Conservation (phyloP, 2,797 vertebrate genomes). For the Dryobates pubescens region DNA sequence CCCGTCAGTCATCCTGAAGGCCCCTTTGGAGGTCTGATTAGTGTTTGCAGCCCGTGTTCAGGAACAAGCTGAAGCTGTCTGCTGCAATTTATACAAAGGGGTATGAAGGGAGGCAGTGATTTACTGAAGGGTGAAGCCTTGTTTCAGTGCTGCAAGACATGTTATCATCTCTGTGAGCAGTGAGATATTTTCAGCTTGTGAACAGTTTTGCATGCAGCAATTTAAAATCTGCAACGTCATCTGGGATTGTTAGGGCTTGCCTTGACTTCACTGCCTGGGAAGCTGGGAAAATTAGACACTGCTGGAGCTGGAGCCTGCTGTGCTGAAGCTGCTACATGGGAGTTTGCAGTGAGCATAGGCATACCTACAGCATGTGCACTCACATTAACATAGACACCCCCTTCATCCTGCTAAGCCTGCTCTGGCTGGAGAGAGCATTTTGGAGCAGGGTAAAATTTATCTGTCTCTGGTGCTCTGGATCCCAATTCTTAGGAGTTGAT, state of each 20-base stretch:
- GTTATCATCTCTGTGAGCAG: not conserved
- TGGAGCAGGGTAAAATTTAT: no score
- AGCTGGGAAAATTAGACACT: not conserved
- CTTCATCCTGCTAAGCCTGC: not conserved
- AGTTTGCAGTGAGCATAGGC: not conserved
- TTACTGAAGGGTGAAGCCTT: not conserved
- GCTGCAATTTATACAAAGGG: not conserved
- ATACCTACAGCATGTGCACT: not conserved
- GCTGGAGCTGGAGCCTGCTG: not conserved
- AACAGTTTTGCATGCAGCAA: not conserved
- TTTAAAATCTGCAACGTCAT: not conserved
- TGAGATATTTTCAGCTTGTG: not conserved
- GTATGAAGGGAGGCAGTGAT: not conserved
- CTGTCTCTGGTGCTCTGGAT: no score
- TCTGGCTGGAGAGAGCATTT: no score
- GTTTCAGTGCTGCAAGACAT: not conserved
- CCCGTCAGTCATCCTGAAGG: slow-evolving; percentile 41
- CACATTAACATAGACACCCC: not conserved
- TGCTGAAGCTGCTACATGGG: not conserved
- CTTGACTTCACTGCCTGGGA: not conserved
- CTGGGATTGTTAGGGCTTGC: not conserved
- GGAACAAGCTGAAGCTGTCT: slow-evolving; percentile 6
- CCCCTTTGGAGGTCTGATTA: slow-evolving; percentile 41
- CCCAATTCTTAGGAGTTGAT: not conserved
- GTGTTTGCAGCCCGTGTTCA: slow-evolving; percentile 35